phyloP scores from a whole-genome alignment of 1,140 invertebrate genomes.

The Ceratosolen solmsi region DNA sequence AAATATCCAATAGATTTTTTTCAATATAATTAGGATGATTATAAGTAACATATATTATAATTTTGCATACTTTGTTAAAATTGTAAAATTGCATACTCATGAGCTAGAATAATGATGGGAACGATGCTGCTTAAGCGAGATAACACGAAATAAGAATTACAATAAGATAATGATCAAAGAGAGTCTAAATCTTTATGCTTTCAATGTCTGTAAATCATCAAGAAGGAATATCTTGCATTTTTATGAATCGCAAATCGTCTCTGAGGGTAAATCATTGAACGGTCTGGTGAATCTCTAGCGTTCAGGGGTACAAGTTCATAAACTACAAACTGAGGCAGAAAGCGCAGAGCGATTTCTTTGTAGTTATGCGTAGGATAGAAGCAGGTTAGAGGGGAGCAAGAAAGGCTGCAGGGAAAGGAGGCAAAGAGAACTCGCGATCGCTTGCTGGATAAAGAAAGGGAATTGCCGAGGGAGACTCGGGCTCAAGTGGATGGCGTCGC shows the following conservation, averaged over 20 bases:
- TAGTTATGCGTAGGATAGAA: not conserved
- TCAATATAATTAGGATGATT: no score
- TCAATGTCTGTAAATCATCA: no score
- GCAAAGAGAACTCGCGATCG: not conserved
- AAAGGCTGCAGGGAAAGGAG: not conserved
- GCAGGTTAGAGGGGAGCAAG: not conserved
- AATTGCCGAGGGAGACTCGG: constrained; percentile 14
- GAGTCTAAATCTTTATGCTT: no score
- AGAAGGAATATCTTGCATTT: no score
- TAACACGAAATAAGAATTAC: no score
- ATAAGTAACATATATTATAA: no score
- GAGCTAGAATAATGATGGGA: no score
- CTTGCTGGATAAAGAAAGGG: constrained; percentile 36
- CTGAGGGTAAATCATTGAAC: not conserved
- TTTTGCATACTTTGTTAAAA: no score
- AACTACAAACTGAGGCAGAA: not conserved
- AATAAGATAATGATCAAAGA: no score
- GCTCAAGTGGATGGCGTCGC: not conserved
- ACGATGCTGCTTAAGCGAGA: no score
- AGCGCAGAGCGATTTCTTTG: constrained; percentile 18
- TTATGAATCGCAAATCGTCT: constrained; percentile 17
- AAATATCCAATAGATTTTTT: no score
- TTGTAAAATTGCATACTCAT: no score
- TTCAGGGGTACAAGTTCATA: not conserved
- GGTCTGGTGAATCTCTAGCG: not conserved